Evolutionary conservation across 2,888 invertebrate genomes (phyloP).

Genomic region (Ellobium chinense): DNA sequence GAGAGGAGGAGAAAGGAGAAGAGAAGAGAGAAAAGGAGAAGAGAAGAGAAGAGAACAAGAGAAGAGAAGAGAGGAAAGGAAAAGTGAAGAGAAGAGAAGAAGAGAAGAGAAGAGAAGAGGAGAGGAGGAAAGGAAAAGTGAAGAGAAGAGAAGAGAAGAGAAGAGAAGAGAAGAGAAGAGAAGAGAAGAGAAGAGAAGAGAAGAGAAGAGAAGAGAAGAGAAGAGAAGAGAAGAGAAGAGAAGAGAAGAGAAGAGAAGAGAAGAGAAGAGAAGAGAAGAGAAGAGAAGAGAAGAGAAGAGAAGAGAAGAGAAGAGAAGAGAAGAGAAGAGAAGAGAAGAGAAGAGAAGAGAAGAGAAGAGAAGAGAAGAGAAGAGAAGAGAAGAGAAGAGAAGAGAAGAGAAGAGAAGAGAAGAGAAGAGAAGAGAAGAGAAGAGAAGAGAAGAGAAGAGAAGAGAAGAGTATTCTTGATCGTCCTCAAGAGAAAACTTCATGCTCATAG

Average conservation of each 20-base stretch:
- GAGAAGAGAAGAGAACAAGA: not conserved
- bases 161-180: not conserved
- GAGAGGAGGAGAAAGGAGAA: not conserved
- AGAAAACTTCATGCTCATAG: no score
- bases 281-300: not conserved
- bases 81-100: not conserved
- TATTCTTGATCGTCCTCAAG: no score
- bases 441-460: not conserved
- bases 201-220: not conserved
- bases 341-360: not conserved
- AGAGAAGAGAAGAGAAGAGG: not conserved
- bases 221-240: not conserved
- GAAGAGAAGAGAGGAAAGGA: not conserved
- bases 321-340: not conserved
- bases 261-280: not conserved
- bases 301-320: not conserved
- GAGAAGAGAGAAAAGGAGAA: not conserved
- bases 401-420: not conserved
- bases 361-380: not conserved
- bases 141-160: not conserved
- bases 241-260: not conserved
- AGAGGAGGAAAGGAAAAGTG: not conserved
- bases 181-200: not conserved
- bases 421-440: not conserved
- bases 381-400: not conserved